These are phyloP conservation scores for Narcine bancroftii DNA, from an alignment of 2,113 vertebrate species.

Conservation along the genomic window DNA sequence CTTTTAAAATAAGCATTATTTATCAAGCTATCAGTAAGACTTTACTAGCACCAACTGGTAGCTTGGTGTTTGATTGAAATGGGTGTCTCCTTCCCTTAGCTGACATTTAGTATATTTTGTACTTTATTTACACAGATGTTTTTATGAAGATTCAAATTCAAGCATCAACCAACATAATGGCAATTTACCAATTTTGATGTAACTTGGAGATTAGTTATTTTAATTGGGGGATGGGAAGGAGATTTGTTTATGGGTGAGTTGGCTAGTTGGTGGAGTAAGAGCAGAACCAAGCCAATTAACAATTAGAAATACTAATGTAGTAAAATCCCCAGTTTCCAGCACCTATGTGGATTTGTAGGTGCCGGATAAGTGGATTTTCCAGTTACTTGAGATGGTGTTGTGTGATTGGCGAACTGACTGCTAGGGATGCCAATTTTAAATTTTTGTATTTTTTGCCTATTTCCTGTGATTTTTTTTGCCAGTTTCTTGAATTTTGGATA, in stretches of 20 bases:
- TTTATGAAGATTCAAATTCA: not conserved
- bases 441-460: too few species aligned
- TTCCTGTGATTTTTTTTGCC: too few species aligned
- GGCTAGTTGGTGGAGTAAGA: not conserved
- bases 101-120: not conserved
- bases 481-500: too few species aligned
- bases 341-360: too few species aligned
- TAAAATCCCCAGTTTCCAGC: too few species aligned
- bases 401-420: too few species aligned
- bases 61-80: not conserved
- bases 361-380: too few species aligned
- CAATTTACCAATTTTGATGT: not conserved
- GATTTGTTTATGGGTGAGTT: not conserved
- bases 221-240: not conserved
- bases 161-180: not conserved
- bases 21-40: not conserved
- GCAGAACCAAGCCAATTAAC: not conserved
- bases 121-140: not conserved
- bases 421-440: too few species aligned
- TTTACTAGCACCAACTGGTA: not conserved
- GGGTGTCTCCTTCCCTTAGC: not conserved
- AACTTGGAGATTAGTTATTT: not conserved
- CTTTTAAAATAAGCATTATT: not conserved
- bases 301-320: not conserved
- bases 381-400: too few species aligned